These are phyloP conservation scores for Agrilus mali DNA, from an alignment of 2,888 invertebrate species.

Conservation along the genomic window DNA sequence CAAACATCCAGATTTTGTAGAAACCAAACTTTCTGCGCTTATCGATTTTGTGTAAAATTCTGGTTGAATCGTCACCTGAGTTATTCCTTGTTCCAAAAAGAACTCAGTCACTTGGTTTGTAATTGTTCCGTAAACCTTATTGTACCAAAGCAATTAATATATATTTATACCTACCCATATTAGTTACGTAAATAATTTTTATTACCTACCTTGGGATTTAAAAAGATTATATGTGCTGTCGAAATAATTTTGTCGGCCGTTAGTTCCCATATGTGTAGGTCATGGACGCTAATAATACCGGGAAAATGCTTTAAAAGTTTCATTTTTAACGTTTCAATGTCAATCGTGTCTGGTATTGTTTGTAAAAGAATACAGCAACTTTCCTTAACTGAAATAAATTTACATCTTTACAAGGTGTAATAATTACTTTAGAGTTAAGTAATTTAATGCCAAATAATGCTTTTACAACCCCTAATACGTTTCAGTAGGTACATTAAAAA, in stretches of 20 bases:
- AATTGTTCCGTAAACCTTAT: constrained; percentile 40
- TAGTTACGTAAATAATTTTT: neutral
- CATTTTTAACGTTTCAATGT: constrained; percentile 55
- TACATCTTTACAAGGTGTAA: neutral
- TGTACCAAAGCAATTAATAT: constrained; percentile 5
- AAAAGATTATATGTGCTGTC: constrained; percentile 71
- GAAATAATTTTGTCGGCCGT: constrained; percentile 68
- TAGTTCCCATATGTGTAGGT: constrained; percentile 82
- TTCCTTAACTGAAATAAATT: constrained; percentile 60
- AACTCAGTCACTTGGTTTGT: constrained; percentile 55
- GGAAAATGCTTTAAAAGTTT: constrained; percentile 54
- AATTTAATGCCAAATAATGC: no score
- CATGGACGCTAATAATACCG: constrained; percentile 65
- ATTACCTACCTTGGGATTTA: constrained; percentile 43
- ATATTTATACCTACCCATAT: neutral
- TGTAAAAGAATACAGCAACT: constrained; percentile 80
- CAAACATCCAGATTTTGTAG: constrained; percentile 27
- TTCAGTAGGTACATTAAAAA: no score
- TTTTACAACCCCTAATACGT: no score
- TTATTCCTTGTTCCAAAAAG: constrained; percentile 69
- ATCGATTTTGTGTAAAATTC: constrained; percentile 46
- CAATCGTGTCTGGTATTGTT: constrained; percentile 82
- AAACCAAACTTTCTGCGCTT: constrained; percentile 21
- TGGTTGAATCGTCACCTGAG: constrained; percentile 76
- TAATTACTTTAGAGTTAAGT: no score